These are phyloP conservation scores for Kryptolebias marmoratus DNA, from an alignment of 2,113 vertebrate species.

Conservation along the genomic window DNA sequence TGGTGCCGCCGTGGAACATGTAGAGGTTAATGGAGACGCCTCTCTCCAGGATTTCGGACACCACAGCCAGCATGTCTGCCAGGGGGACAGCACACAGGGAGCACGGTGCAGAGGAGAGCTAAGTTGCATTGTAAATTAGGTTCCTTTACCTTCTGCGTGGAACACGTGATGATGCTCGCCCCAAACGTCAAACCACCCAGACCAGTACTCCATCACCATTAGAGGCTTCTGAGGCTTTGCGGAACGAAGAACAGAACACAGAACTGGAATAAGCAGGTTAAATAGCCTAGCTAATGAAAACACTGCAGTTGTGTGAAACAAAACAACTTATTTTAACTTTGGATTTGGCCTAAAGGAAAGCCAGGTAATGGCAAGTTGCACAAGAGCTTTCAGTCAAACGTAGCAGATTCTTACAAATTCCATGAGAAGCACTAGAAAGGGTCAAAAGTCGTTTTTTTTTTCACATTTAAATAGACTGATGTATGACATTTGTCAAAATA, in stretches of 20 bases:
- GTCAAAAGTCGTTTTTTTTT: too few species aligned
- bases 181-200: slow-evolving; percentile 95
- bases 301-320: background rate
- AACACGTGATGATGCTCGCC: slow-evolving; percentile 89
- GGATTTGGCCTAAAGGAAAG: background rate
- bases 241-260: background rate
- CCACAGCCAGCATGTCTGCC: slow-evolving; percentile 87
- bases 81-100: background rate
- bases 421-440: too few species aligned
- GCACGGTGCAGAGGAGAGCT: too few species aligned
- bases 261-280: background rate
- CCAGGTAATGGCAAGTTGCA: too few species aligned
- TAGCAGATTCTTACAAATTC: too few species aligned
- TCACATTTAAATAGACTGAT: too few species aligned
- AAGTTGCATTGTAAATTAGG: background rate
- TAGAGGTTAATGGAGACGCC: slow-evolving; percentile 92
- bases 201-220: slow-evolving; percentile 97
- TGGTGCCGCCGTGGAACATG: slow-evolving; percentile 96
- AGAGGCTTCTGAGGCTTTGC: slow-evolving; percentile 85
- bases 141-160: slow-evolving; percentile 84
- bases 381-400: too few species aligned
- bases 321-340: background rate
- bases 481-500: too few species aligned
- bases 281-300: background rate
- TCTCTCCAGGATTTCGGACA: slow-evolving; percentile 82